A percentile compares a stretch with the other conserved stretches of the same genome.
phyloP scores from a whole-genome alignment of 1,140 invertebrate species.

The Drosophila guanche region DNA sequence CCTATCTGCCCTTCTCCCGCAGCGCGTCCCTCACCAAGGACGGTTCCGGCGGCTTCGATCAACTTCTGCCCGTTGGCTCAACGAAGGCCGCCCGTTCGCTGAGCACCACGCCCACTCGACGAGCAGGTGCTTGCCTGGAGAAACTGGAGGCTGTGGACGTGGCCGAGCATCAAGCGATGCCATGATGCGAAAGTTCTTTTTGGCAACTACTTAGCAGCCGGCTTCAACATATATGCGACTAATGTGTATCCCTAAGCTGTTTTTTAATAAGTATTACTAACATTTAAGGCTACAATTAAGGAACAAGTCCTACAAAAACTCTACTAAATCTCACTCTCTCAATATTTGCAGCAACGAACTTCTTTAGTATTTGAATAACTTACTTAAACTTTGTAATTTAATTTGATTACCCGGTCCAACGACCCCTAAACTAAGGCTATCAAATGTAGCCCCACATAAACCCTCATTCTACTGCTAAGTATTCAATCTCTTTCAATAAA shows the following conservation, averaged over 20 bases:
- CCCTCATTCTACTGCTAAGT: slow-evolving; percentile 17
- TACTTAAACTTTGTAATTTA: slow-evolving; percentile 2
- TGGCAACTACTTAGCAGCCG: neutral
- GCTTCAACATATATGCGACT: neutral
- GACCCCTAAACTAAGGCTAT: neutral
- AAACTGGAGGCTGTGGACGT: slow-evolving; percentile 62
- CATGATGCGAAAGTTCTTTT: neutral
- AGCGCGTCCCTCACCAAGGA: slow-evolving; percentile 64
- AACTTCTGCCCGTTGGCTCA: slow-evolving; percentile 24
- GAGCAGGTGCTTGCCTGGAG: slow-evolving; percentile 37
- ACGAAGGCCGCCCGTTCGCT: slow-evolving; percentile 47
- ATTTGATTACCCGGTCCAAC: no score
- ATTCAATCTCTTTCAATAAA: slow-evolving; percentile 53
- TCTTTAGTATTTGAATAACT: slow-evolving; percentile 10
- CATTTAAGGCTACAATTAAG: neutral
- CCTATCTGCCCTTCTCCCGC: slow-evolving; percentile 73
- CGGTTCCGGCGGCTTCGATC: slow-evolving; percentile 23
- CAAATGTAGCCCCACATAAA: slow-evolving; percentile 39
- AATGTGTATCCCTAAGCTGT: neutral
- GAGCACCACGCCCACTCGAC: slow-evolving; percentile 56
- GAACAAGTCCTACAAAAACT: slow-evolving; percentile 11
- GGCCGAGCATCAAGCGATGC: slow-evolving; percentile 31
- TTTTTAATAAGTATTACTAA: slow-evolving; percentile 44
- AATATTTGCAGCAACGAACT: slow-evolving; percentile 18
- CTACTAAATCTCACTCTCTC: slow-evolving; percentile 10